Evolutionary conservation across 1,140 invertebrate genomes (phyloP), one percentile per base, ranked within the genome.

Genomic region (Nylanderia fulva): DNA sequence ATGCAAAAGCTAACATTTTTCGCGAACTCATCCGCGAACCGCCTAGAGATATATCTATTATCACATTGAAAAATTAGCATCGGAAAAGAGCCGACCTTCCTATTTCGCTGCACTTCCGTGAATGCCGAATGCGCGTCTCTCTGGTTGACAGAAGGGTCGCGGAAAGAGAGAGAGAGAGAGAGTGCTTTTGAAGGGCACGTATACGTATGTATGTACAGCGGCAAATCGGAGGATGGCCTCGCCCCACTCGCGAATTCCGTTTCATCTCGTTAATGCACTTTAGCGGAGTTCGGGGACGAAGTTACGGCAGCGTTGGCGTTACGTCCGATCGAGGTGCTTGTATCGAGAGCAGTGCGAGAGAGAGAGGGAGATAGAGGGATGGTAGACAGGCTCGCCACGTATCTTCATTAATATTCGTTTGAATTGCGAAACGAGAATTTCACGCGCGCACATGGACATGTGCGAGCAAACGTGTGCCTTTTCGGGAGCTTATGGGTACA

Each of bases 31-130:
- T 75, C 76, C 68, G n/a, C n/a, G n/a, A 75, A 13, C 21, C n/a
- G 54, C 42, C 18, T 27, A 54, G 24, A 61, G 85, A 86, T 90
- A 86, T 90, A 91, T 91, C 88, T 89, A 91, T 91, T 91, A 88
- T 91, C 85, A 85, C 63, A 84, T 88, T 91, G 85, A 88, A 90
- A 90, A 82, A 90, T 90, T 90, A 88, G 82, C 90, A 90, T 90
- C 72, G 80, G 72, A 83, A 85, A 86, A 80, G 85, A 48, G 45
- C 15, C 66, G 27, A 54, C 27, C 36, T 39, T 88, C 15, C 3
- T 52, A 52, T 48, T 60, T 61, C 18, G 11, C 29, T 21, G 36
- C 75, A 13, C 42, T 68, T 45, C 39, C 45, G 45, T 52, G 64
- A 75, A 85, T 87, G 66, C 71, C 27, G 52, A 36, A 52, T 45